Conservation (phyloP, 2,797 vertebrate genomes). For the Intellagama lesueurii region DNA sequence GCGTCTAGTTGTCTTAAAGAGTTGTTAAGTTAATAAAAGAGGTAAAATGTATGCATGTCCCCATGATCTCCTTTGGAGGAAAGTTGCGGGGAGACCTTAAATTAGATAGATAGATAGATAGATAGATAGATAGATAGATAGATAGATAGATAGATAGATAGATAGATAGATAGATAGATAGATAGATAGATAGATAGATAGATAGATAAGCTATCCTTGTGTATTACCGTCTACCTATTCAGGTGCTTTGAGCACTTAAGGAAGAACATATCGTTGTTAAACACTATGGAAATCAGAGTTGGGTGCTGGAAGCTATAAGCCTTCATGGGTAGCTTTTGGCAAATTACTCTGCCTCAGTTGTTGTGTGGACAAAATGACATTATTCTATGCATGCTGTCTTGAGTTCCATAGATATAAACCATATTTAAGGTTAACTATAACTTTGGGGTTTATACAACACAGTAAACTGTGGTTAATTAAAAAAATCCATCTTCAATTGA, state of each 20-base stretch:
- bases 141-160: not conserved
- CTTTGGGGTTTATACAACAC: not conserved
- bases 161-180: not conserved
- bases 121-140: not conserved
- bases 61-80: not conserved
- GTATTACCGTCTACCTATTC: not conserved
- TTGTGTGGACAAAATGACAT: not conserved
- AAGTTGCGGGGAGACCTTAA: not conserved
- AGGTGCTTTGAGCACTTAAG: not conserved
- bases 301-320: not conserved
- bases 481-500: not conserved
- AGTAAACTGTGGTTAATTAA: not conserved
- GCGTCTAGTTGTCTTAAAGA: not conserved
- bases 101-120: not conserved
- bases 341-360: not conserved
- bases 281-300: not conserved
- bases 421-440: not conserved
- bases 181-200: too few relatives aligned
- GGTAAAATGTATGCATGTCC: not conserved
- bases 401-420: not conserved
- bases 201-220: not conserved
- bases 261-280: not conserved
- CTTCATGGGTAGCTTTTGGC: not conserved
- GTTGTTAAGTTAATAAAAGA: not conserved
- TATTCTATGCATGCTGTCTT: not conserved